These are phyloP conservation scores for Stegostoma tigrinum DNA, from an alignment of 2,113 vertebrate genomes.

Conservation along the genomic window DNA sequence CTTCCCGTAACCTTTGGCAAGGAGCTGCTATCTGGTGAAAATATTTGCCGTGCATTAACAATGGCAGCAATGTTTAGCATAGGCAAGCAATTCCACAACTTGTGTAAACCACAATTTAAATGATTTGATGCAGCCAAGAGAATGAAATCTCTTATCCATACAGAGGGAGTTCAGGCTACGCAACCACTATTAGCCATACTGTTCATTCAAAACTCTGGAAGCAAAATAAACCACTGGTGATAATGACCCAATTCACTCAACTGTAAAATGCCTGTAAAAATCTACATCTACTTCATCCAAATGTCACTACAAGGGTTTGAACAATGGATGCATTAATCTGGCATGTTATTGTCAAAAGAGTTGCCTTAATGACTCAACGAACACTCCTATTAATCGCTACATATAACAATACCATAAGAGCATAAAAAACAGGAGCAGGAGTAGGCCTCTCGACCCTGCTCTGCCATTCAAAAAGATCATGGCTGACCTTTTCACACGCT, in stretches of 20 bases:
- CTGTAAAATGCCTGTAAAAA: not conserved
- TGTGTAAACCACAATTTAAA: slow-evolving; percentile 31
- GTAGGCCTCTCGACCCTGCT: too few relatives aligned
- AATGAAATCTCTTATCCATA: slow-evolving; percentile 26
- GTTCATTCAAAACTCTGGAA: not conserved
- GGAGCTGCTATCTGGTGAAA: slow-evolving; percentile 15
- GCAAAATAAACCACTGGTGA: not conserved
- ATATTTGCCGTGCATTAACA: slow-evolving; percentile 34
- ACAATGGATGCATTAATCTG: not conserved
- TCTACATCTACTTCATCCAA: not conserved
- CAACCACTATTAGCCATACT: not conserved
- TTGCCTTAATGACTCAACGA: not conserved
- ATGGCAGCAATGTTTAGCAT: slow-evolving; percentile 22
- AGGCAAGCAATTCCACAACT: not conserved
- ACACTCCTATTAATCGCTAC: not conserved
- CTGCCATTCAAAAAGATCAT: too few relatives aligned
- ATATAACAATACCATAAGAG: not conserved
- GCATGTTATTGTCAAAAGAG: not conserved
- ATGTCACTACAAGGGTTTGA: not conserved
- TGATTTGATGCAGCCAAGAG: not conserved
- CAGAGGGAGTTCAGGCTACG: not conserved
- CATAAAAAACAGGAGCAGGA: too few relatives aligned
- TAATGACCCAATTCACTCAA: not conserved
- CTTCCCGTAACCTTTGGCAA: slow-evolving; percentile 25
- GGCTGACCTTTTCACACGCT: too few relatives aligned